phyloP scores from a whole-genome alignment of 2,888 invertebrate genomes.

The Tipula confusa region DNA sequence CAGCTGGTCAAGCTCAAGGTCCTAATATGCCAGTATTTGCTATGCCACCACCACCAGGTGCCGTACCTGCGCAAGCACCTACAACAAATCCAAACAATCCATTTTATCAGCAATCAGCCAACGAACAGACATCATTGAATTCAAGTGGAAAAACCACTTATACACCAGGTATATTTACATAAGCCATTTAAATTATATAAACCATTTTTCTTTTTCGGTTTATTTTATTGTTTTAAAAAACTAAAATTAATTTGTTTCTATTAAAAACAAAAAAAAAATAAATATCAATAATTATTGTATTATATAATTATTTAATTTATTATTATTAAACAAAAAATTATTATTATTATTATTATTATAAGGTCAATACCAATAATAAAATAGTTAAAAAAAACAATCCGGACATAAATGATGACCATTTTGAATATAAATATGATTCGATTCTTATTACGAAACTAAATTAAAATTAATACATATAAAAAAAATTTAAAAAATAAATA shows the following conservation, averaged over 20 bases:
- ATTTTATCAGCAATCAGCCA: conserved; percentile 39
- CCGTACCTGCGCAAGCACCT: conserved; percentile 38
- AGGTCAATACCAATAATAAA: not conserved
- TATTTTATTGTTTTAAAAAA: not conserved
- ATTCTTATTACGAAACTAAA: not conserved
- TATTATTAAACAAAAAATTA: not conserved
- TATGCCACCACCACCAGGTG: conserved; percentile 44
- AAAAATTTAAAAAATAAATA: not conserved
- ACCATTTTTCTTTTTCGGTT: not conserved
- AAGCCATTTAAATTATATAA: not conserved
- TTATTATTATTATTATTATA: not conserved
- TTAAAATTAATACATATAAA: not conserved
- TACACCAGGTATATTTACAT: conserved; percentile 48
- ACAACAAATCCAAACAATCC: conserved; percentile 49
- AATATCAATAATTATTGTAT: not conserved
- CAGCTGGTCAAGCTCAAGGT: conserved; percentile 41
- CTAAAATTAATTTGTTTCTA: not conserved
- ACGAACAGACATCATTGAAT: conserved; percentile 49
- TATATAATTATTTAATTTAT: not conserved
- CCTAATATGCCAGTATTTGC: conserved; percentile 46
- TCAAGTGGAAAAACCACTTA: conserved; percentile 49
- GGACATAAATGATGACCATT: not conserved
- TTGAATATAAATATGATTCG: not conserved
- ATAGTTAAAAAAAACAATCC: not conserved
- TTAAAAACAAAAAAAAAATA: not conserved